Percentiles rank a stretch among this genome's conserved stretches.
phyloP scores from a whole-genome alignment of 2,113 vertebrate genomes.

The Anarrhichthys ocellatus region DNA sequence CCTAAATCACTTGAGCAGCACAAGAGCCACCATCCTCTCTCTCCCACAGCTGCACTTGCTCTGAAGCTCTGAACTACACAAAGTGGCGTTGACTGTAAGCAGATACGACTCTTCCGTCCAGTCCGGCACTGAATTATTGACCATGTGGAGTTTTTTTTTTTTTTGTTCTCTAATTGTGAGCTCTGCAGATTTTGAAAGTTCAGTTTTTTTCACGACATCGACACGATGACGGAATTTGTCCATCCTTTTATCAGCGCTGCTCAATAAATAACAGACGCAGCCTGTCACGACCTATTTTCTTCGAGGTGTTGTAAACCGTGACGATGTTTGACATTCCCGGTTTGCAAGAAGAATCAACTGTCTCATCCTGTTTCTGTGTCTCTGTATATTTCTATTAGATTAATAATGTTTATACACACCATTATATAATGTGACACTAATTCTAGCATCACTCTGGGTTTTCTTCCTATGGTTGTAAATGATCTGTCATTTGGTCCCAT shows the following conservation, averaged over 20 bases:
- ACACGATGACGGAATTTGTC: slow-evolving; percentile 11
- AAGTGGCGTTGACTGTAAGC: slow-evolving; percentile 64
- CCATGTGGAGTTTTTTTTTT: slow-evolving; percentile 16
- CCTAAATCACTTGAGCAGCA: slow-evolving; percentile 80
- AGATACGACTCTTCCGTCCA: slow-evolving; percentile 54
- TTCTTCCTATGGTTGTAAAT: slow-evolving; percentile 7
- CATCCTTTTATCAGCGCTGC: neutral
- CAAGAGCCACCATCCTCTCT: slow-evolving; percentile 67
- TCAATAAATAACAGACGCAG: slow-evolving; percentile 23
- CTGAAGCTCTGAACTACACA: slow-evolving; percentile 37
- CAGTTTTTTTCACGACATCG: neutral
- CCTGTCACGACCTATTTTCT: slow-evolving; percentile 26
- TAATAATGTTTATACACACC: neutral
- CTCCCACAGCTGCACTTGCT: slow-evolving; percentile 77
- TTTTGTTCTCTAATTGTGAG: slow-evolving; percentile 23
- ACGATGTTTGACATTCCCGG: slow-evolving; percentile 41
- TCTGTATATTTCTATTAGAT: neutral
- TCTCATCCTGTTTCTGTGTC: slow-evolving; percentile 17
- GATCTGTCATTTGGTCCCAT: neutral
- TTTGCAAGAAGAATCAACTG: neutral
- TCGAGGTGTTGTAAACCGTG: slow-evolving; percentile 7
- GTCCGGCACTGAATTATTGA: slow-evolving; percentile 31
- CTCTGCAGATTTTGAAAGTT: slow-evolving; percentile 25
- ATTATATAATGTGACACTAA: slow-evolving; percentile 21
- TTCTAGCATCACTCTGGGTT: slow-evolving; percentile 6